A percentile compares a stretch with the other conserved stretches of the same genome.
phyloP scores from a whole-genome alignment of 2,113 vertebrate species.

The Bolborhynchus lineola region DNA sequence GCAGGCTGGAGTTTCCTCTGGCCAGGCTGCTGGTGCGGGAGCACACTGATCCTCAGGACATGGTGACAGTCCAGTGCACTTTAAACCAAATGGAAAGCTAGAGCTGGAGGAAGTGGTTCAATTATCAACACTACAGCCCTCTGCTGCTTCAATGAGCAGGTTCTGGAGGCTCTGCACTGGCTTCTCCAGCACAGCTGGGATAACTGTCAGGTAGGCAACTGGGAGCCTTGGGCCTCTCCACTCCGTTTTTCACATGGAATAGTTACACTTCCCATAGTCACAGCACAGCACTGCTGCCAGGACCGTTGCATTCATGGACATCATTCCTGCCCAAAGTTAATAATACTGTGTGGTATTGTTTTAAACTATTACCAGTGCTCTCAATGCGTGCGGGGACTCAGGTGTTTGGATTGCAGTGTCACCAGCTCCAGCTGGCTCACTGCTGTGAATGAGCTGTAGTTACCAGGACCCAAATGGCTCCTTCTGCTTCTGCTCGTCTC shows the following conservation, averaged over 20 bases:
- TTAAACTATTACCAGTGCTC: not conserved
- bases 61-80: not conserved
- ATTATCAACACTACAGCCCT: not conserved
- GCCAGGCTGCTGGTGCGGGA: not conserved
- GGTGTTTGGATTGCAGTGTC: not conserved
- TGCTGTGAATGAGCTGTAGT: not conserved
- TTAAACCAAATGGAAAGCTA: not conserved
- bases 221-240: not conserved
- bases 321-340: not conserved
- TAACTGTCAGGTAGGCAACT: not conserved
- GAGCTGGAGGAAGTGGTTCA: not conserved
- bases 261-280: not conserved
- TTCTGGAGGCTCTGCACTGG: not conserved
- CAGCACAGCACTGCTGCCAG: not conserved
- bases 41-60: not conserved
- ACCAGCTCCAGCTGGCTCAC: not conserved
- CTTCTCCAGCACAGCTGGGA: no score
- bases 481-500: conserved; percentile 18
- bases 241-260: not conserved
- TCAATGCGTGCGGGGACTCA: not conserved
- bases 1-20: not conserved
- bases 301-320: not conserved
- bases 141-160: not conserved
- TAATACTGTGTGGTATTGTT: not conserved
- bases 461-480: not conserved